Conservation (phyloP, 2,113 vertebrate species). For the Anoura caudifer region DNA sequence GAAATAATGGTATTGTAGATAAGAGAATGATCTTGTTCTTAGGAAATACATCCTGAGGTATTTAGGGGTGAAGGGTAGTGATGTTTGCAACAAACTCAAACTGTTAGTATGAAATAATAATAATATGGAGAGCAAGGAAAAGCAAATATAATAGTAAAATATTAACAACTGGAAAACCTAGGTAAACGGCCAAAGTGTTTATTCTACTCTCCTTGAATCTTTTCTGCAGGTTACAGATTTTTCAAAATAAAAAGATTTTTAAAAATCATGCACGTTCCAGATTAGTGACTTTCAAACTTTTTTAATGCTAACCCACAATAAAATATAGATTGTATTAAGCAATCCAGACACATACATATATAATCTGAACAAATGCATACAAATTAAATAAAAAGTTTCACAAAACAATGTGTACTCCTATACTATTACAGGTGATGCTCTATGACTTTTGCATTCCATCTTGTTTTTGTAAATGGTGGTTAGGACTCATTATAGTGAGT, state of each 20-base stretch:
- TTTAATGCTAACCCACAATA: slow-evolving; percentile 2
- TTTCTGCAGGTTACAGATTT: background rate
- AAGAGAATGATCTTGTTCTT: slow-evolving; percentile 10
- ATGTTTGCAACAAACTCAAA: slow-evolving; percentile 15
- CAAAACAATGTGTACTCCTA: background rate
- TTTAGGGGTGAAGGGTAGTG: background rate
- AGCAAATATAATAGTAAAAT: slow-evolving; percentile 24
- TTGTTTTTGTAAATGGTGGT: background rate
- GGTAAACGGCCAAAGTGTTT: background rate
- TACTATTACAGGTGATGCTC: background rate
- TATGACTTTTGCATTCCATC: background rate
- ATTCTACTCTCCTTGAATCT: background rate
- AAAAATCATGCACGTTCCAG: background rate
- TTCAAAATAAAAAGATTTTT: slow-evolving; percentile 9
- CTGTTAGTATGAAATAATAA: slow-evolving; percentile 25
- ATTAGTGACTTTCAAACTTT: background rate
- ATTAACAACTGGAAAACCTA: slow-evolving; percentile 11
- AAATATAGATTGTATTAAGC: slow-evolving; percentile 17
- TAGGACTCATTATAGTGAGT: background rate
- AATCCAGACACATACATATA: background rate
- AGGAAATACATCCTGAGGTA: background rate
- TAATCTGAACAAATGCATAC: slow-evolving; percentile 16
- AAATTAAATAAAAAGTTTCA: slow-evolving; percentile 31
- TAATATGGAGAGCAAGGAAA: background rate
- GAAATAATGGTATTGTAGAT: background rate